phyloP scores from a whole-genome alignment of 2,113 vertebrate species.

The Marmota flaviventris region DNA sequence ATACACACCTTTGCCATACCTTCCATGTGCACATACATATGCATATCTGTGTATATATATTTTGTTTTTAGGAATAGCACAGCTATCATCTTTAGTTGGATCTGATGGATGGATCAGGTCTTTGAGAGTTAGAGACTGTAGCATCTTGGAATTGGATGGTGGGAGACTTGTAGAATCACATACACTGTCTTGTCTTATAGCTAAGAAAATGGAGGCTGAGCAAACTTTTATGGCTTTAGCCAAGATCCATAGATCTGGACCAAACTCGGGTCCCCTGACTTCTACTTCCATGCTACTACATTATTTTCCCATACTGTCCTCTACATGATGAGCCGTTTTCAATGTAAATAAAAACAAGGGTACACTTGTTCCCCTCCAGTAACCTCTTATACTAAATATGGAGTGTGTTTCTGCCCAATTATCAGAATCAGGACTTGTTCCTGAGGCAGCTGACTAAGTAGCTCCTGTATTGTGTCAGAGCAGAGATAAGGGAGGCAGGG shows the following conservation, averaged over 20 bases:
- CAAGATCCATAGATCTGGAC: background rate
- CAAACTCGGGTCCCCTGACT: background rate
- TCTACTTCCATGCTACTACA: rapidly evolving
- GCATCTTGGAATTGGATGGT: background rate
- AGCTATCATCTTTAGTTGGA: background rate
- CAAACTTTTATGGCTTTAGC: background rate
- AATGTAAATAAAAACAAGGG: constrained; percentile 63
- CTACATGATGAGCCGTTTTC: background rate
- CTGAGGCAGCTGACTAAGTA: constrained; percentile 52
- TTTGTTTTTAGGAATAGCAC: background rate
- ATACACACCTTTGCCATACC: too few relatives aligned
- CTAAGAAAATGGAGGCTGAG: constrained; percentile 12
- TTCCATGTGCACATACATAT: too few relatives aligned
- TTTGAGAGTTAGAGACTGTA: background rate
- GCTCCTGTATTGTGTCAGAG: constrained; percentile 35
- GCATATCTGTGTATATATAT: too few relatives aligned
- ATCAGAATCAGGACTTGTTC: background rate
- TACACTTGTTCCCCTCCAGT: constrained; percentile 61
- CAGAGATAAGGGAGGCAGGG: constrained; percentile 35
- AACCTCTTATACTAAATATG: constrained; percentile 48
- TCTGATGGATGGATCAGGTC: background rate
- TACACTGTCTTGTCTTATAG: background rate
- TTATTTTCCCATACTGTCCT: constrained; percentile 58
- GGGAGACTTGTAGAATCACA: background rate
- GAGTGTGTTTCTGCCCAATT: constrained; percentile 68